Percentiles rank a stretch among this genome's conserved stretches.
phyloP scores from a whole-genome alignment of 2,113 vertebrate genomes.

The Ammodytes dubius region DNA sequence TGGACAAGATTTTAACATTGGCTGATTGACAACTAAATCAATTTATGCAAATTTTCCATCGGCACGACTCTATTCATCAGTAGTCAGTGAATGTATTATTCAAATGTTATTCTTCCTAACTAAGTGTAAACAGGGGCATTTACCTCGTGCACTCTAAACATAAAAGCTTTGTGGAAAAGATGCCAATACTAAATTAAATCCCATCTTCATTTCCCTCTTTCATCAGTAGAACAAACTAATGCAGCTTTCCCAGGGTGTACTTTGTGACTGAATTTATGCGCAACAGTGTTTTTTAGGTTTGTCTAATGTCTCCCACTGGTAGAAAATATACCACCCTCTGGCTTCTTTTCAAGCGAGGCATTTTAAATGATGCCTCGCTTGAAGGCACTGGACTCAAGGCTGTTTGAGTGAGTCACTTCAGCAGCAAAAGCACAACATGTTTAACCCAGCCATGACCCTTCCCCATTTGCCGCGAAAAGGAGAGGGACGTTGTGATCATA shows the following conservation, averaged over 20 bases:
- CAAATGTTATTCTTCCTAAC: conserved; percentile 27
- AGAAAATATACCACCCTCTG: neutral
- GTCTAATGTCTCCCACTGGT: conserved; percentile 10
- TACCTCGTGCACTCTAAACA: conserved; percentile 26
- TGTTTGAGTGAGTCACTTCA: conserved; percentile 29
- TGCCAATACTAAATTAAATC: conserved; percentile 6
- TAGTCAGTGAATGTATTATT: conserved; percentile 50
- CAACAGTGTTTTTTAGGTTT: conserved; percentile 21
- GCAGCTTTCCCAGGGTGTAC: neutral
- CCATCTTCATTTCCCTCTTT: neutral
- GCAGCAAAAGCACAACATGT: conserved; percentile 14
- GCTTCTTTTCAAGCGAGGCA: neutral
- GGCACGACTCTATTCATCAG: conserved; percentile 19
- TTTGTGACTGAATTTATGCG: conserved; percentile 16
- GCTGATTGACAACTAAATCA: conserved; percentile 35
- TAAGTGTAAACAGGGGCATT: conserved; percentile 38
- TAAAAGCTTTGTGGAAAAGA: conserved; percentile 14
- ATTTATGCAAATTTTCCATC: conserved; percentile 51
- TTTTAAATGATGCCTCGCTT: conserved; percentile 29
- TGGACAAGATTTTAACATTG: conserved; percentile 59
- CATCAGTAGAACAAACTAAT: neutral
- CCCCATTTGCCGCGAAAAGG: conserved; percentile 5
- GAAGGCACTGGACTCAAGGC: conserved; percentile 15
- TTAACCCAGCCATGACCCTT: conserved; percentile 40
- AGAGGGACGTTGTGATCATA: neutral